Percentiles rank a stretch among this genome's conserved stretches.
Evolutionary conservation across 2,888 invertebrate species (phyloP).

Genomic region (Plagodis pulveraria): DNA sequence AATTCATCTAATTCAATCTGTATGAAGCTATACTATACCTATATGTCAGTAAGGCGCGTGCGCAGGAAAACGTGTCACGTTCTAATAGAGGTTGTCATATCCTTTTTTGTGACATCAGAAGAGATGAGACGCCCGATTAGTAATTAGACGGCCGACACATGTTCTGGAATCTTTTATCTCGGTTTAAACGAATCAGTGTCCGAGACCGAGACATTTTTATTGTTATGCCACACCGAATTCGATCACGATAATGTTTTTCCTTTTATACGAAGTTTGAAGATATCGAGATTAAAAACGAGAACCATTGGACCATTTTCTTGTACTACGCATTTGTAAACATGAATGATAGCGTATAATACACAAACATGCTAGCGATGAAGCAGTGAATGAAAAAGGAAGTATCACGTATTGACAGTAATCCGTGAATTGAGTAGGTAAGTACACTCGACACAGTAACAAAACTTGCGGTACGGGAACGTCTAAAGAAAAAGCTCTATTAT

Average conservation of each 20-base stretch:
- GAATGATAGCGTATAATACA: conserved; percentile 39
- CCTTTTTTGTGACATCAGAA: conserved; percentile 67
- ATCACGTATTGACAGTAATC: conserved; percentile 64
- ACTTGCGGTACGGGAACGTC: conserved; percentile 68
- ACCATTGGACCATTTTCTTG: conserved; percentile 28
- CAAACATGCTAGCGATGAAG: conserved; percentile 39
- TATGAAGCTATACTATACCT: not conserved
- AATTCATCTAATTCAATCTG: conserved; percentile 5
- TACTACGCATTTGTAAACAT: conserved; percentile 27
- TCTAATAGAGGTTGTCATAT: conserved; percentile 72
- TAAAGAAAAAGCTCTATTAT: conserved; percentile 79
- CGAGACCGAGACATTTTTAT: conserved; percentile 60
- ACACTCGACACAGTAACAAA: conserved; percentile 52
- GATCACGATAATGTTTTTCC: conserved; percentile 29
- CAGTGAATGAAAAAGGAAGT: conserved; percentile 62
- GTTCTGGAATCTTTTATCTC: conserved; percentile 75
- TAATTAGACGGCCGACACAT: conserved; percentile 82
- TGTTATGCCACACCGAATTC: conserved; percentile 42
- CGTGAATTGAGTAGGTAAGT: conserved; percentile 53
- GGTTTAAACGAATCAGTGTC: conserved; percentile 62
- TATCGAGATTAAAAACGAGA: conserved; percentile 16
- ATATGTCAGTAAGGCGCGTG: conserved; percentile 53
- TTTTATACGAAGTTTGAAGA: conserved; percentile 18
- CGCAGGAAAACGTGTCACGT: conserved; percentile 61
- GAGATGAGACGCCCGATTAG: conserved; percentile 78